Conservation (phyloP, 1,140 invertebrate species). For the Scaptodrosophila lebanonensis region DNA sequence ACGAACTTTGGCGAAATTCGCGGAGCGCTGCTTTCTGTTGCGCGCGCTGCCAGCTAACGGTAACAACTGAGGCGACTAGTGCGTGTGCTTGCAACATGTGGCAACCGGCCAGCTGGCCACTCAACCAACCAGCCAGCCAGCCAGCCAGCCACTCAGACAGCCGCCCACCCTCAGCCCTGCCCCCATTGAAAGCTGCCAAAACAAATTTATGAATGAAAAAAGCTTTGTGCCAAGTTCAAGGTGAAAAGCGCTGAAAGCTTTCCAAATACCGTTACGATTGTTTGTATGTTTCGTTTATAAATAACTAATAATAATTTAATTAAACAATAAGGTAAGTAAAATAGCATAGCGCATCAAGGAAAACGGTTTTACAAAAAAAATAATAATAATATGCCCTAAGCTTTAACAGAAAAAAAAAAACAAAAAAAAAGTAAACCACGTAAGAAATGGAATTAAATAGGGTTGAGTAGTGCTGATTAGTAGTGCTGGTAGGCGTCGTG, state of each 20-base stretch:
- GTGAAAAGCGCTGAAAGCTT: constrained; percentile 40
- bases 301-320: no score
- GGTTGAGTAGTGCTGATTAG: not conserved
- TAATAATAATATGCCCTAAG: no score
- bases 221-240: constrained; percentile 50
- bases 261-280: no score
- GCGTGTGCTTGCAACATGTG: constrained; percentile 60
- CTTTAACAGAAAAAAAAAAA: constrained; percentile 13
- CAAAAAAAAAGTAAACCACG: constrained; percentile 30
- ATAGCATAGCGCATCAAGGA: no score
- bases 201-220: constrained; percentile 63
- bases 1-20: not conserved
- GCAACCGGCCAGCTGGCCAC: constrained; percentile 36
- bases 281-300: no score
- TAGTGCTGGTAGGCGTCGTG: constrained; percentile 45
- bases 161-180: no score
- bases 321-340: no score
- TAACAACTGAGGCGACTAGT: constrained; percentile 54
- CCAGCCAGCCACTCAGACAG: no score
- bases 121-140: no score
- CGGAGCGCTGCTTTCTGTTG: constrained; percentile 23
- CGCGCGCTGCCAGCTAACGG: constrained; percentile 61
- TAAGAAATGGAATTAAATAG: not conserved
- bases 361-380: no score
- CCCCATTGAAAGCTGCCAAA: constrained; percentile 40